Percentiles rank a stretch among this genome's conserved stretches.
phyloP scores from a whole-genome alignment of 2,797 vertebrate genomes.

The Clamator glandarius region DNA sequence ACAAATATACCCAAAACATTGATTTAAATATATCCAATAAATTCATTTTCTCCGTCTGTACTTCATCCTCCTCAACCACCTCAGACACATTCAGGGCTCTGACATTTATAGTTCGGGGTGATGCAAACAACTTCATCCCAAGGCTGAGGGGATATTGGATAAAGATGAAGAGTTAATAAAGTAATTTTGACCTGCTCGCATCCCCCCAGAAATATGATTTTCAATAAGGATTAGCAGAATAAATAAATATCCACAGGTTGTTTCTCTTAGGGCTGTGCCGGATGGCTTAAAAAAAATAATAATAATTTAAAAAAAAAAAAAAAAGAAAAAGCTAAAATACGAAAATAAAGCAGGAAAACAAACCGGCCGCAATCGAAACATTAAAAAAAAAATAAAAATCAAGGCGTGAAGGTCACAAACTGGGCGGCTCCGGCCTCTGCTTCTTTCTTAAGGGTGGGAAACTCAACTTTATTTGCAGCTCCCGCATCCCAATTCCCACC shows the following conservation, averaged over 20 bases:
- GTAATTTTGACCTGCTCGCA: conserved; percentile 27
- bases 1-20: too few species aligned
- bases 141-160: conserved; percentile 28
- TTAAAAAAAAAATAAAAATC: not conserved
- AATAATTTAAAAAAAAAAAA: too few species aligned
- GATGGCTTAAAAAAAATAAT: not conserved
- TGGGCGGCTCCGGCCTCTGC: not conserved
- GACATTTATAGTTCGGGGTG: conserved; percentile 25
- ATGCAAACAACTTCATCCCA: conserved; percentile 48
- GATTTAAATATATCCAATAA: conserved; percentile 40
- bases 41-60: conserved; percentile 16
- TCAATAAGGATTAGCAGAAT: not conserved
- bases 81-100: conserved; percentile 21
- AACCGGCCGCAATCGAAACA: not conserved
- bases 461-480: not conserved
- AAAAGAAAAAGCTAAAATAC: too few species aligned
- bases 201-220: not conserved
- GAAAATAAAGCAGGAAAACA: not conserved
- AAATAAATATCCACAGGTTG: conserved; percentile 43
- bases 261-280: not conserved
- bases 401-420: not conserved
- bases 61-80: conserved; percentile 23
- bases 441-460: not conserved
- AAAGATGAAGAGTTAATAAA: conserved; percentile 42
- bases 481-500: not conserved